Conservation (phyloP, 2,888 invertebrate species). For the Melitaea athalia region DNA sequence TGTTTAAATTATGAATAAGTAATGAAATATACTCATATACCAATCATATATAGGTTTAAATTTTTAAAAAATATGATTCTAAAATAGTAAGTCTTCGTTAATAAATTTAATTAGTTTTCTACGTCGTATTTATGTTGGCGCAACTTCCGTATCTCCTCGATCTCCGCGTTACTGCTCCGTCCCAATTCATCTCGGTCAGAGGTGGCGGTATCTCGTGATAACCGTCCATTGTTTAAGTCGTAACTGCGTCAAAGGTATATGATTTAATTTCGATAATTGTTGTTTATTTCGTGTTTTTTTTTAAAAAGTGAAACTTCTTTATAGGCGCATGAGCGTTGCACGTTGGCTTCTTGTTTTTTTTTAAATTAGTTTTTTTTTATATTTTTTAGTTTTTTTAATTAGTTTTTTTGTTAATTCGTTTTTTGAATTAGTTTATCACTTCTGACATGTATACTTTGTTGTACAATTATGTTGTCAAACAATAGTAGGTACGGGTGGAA, state of each 20-base stretch:
- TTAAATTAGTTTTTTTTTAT: no score
- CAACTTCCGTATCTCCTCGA: not conserved
- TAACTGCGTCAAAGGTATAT: not conserved
- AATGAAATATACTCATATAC: no score
- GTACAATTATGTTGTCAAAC: no score
- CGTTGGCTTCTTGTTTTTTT: no score
- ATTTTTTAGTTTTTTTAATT: no score
- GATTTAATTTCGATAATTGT: not conserved
- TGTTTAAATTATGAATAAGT: no score
- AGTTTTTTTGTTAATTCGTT: no score
- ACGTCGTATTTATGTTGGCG: not conserved
- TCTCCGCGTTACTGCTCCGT: not conserved
- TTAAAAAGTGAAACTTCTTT: no score
- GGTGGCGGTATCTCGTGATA: not conserved
- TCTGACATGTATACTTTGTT: no score
- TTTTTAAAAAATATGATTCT: not conserved
- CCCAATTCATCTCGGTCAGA: constrained; percentile 1
- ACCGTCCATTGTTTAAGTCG: not conserved
- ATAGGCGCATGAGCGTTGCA: no score
- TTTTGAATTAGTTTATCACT: no score
- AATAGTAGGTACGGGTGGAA: no score
- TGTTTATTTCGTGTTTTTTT: not conserved
- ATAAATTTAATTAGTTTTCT: not conserved
- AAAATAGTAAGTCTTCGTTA: not conserved
- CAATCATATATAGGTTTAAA: not conserved